Evolutionary conservation across 2,888 invertebrate species (phyloP), one percentile per base, ranked within the genome.

Genomic region (Pristionchus arcanus): DNA sequence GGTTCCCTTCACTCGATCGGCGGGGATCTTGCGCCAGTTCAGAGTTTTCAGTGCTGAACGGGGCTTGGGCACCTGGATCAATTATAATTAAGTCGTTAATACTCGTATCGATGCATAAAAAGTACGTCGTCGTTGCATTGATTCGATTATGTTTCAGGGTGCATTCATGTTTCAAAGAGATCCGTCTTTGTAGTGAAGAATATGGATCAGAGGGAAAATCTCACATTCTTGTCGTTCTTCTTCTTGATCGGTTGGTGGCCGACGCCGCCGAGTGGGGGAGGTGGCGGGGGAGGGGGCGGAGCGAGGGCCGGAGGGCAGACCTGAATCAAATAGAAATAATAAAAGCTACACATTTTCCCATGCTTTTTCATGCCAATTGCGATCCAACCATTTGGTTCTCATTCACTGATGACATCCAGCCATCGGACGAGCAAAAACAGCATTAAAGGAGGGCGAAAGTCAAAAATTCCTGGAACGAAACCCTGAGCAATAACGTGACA

Each of bases 1-100:
- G 0, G 98, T 98, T 19, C 98, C 98, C 92, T 97, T 97, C 28
- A 92, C 90, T 2, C 98, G 96, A 95, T 93, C 92, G 5, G 66
- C n/a, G 13, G 92, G 86, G 53, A 95, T 59, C 89, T 91, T 95
- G 98, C 98, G 88, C 99, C 99, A 99, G 96, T 99, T 99, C 96
- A 99, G 98, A 89, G 98, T 98, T 96, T 98, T 98, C 89, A 99
- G 96, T 0, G 98, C 98, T 95, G 97, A 97, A 11, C 97, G 97
- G 0, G 98, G 97, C 93, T 97, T 97, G 21, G 99, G 99, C 90
- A 98, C 97, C 89, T 89, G n/a, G n/a, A n/a, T n/a, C n/a, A n/a
- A n/a, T n/a, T n/a, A n/a, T n/a, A n/a, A n/a, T n/a, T n/a, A n/a
- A n/a, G n/a, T n/a, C n/a, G n/a, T n/a, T n/a, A n/a, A n/a, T n/a